Evolutionary conservation across 2,113 vertebrate species (phyloP).

Genomic region (Dryoscopus gambensis): DNA sequence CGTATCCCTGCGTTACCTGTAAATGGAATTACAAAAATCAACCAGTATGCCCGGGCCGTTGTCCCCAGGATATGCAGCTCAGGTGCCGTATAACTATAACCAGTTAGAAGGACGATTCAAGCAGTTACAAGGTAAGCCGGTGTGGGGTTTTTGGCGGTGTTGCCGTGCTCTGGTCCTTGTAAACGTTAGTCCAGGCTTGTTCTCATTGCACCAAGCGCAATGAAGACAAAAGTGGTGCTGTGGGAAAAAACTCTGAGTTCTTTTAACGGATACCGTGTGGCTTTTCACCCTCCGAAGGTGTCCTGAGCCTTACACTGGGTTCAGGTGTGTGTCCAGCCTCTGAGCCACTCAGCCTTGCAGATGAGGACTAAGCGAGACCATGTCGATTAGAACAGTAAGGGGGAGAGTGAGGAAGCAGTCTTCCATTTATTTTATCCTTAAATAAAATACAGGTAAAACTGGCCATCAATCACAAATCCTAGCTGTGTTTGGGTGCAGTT

Average conservation of each 20-base stretch:
- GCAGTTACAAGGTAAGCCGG: slow-evolving; percentile 90
- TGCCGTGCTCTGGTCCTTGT: slow-evolving; percentile 27
- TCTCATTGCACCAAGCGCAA: neutral
- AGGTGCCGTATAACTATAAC: slow-evolving; percentile 84
- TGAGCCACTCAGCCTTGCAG: neutral
- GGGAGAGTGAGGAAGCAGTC: slow-evolving; percentile 67
- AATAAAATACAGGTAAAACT: neutral
- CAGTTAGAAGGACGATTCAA: slow-evolving; percentile 94
- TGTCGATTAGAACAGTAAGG: slow-evolving; percentile 48
- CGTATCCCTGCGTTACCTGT: neutral
- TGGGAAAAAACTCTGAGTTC: neutral
- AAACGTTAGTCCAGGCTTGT: neutral
- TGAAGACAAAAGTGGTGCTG: neutral
- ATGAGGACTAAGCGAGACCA: neutral
- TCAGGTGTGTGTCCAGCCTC: neutral
- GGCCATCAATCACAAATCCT: neutral
- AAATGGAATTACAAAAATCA: slow-evolving; percentile 87
- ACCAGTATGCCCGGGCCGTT: slow-evolving; percentile 78
- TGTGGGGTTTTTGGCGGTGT: neutral
- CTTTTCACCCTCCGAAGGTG: neutral
- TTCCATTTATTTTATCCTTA: slow-evolving; percentile 5
- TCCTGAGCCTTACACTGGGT: neutral
- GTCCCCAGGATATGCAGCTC: slow-evolving; percentile 77
- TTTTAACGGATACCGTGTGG: neutral
- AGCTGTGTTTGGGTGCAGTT: neutral